Conservation (phyloP, 2,113 vertebrate genomes). For the Tichodroma muraria region DNA sequence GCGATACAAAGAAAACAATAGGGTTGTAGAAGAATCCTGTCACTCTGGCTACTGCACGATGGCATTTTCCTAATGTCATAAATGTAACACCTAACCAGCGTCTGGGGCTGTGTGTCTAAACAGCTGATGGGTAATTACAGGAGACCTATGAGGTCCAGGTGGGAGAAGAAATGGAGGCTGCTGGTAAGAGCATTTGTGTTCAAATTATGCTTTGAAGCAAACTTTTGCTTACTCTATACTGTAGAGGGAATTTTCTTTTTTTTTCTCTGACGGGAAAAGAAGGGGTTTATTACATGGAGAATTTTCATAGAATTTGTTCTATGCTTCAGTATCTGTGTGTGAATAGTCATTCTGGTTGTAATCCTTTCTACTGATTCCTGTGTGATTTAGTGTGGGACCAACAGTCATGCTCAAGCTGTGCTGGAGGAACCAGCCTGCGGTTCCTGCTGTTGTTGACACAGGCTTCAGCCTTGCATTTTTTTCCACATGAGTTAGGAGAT, state of each 20-base stretch:
- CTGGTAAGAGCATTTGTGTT: background rate
- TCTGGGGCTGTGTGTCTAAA: slow-evolving; percentile 13
- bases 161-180: background rate
- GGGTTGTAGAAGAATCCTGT: background rate
- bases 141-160: background rate
- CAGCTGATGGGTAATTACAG: slow-evolving; percentile 39
- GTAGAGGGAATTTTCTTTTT: background rate
- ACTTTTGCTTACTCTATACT: background rate
- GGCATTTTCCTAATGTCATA: slow-evolving; percentile 39
- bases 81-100: background rate
- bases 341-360: background rate
- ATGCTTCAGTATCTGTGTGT: accelerated
- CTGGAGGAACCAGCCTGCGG: background rate
- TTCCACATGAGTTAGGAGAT: background rate
- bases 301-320: background rate
- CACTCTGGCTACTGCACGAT: background rate
- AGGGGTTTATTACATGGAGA: background rate
- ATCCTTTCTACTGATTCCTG: background rate
- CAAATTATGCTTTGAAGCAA: slow-evolving; percentile 2
- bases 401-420: background rate
- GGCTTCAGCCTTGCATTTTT: background rate
- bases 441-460: background rate
- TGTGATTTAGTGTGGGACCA: background rate
- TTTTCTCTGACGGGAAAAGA: background rate
- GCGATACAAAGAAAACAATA: background rate